A percentile compares a stretch with the other conserved stretches of the same genome.
Conservation (phyloP, 2,797 vertebrate species). For the Coracias cyanogaster region DNA sequence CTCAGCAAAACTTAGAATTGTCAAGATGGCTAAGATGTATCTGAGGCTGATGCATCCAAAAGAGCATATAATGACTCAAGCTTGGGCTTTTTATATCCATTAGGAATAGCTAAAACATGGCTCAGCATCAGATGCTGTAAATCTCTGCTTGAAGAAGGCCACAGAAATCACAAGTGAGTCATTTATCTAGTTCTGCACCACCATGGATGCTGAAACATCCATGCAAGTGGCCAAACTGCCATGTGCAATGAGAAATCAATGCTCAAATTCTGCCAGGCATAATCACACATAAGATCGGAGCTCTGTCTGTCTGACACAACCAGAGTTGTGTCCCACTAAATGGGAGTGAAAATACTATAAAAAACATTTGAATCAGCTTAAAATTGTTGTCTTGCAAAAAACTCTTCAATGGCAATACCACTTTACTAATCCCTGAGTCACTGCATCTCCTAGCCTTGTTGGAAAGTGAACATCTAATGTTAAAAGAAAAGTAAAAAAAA, state of each 20-base stretch:
- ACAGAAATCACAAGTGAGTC: conserved; percentile 22
- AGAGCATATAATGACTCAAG: neutral
- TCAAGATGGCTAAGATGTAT: neutral
- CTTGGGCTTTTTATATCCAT: neutral
- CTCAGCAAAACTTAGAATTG: neutral
- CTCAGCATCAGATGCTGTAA: neutral
- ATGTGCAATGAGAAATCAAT: neutral
- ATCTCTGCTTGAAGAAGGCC: conserved; percentile 3
- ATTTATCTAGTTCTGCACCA: neutral
- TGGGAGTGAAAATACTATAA: neutral
- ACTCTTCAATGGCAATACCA: neutral
- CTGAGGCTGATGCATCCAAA: neutral
- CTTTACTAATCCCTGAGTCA: neutral
- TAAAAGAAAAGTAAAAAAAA: neutral
- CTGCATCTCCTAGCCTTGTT: neutral
- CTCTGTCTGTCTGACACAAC: neutral
- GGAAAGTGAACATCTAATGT: neutral
- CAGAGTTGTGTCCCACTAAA: neutral
- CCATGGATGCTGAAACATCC: neutral
- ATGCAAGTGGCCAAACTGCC: neutral
- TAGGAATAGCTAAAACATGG: conserved; percentile 16
- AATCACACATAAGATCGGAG: neutral
- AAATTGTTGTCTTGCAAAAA: neutral
- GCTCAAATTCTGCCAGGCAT: neutral
- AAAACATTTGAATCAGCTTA: neutral